A percentile compares a stretch with the other conserved stretches of the same genome.
phyloP scores from a whole-genome alignment of 2,888 invertebrate species.

The Apantesis nais region DNA sequence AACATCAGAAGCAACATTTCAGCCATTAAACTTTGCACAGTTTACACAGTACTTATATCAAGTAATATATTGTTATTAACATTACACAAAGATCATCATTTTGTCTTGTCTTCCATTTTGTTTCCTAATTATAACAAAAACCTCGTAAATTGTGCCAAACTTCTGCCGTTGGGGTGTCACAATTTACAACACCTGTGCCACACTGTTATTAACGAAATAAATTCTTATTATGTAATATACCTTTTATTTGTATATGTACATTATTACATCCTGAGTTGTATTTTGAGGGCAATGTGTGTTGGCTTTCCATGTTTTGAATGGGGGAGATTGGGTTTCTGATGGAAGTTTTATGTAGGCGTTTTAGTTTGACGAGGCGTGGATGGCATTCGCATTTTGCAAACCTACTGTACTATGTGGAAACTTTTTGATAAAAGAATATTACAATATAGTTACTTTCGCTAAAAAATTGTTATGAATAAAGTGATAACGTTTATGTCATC shows the following conservation, averaged over 20 bases:
- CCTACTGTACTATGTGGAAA: not conserved
- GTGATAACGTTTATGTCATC: too few relatives aligned
- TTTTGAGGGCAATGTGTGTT: constrained; percentile 11
- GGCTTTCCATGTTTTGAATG: not conserved
- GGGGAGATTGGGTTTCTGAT: not conserved
- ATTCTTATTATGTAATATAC: constrained; percentile 50
- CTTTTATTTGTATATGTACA: constrained; percentile 35
- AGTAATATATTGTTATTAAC: not conserved
- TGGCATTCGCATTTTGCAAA: not conserved
- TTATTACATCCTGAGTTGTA: constrained; percentile 22
- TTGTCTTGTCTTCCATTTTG: constrained; percentile 7
- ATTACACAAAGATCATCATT: constrained; percentile 6
- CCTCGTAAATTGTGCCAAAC: constrained; percentile 43
- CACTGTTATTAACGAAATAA: constrained; percentile 51
- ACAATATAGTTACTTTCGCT: too few relatives aligned
- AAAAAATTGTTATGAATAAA: too few relatives aligned
- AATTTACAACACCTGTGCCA: constrained; percentile 45
- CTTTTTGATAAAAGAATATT: not conserved
- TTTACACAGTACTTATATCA: not conserved
- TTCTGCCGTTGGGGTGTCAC: constrained; percentile 36
- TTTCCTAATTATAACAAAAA: constrained; percentile 38
- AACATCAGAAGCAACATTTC: not conserved
- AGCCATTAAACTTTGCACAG: not conserved
- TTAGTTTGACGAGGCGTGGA: not conserved
- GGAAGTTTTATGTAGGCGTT: not conserved